phyloP scores from a whole-genome alignment of 2,113 vertebrate genomes.

The Leucosticte australis region DNA sequence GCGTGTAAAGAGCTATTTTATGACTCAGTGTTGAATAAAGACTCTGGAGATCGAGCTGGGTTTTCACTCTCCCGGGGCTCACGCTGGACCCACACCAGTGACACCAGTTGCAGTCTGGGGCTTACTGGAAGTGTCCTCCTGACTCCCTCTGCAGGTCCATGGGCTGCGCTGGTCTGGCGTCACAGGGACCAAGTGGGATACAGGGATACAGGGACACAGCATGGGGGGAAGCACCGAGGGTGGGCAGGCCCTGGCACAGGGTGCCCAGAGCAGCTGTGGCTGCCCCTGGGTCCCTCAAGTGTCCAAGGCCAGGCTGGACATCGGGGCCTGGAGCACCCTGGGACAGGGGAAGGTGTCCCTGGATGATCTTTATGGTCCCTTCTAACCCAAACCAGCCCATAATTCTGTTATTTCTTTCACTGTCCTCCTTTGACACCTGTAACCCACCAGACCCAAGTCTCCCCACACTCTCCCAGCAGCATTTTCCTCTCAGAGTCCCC shows the following conservation, averaged over 20 bases:
- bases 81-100: accelerated
- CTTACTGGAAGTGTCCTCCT: background rate
- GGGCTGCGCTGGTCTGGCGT: accelerated
- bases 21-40: slow-evolving; percentile 71
- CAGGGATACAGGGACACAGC: background rate
- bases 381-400: background rate
- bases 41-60: slow-evolving; percentile 17
- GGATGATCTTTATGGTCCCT: background rate
- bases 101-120: background rate
- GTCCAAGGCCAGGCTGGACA: accelerated
- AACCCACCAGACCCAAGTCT: accelerated
- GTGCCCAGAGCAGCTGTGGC: background rate
- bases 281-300: accelerated
- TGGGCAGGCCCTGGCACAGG: background rate
- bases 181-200: accelerated
- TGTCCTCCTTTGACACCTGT: background rate
- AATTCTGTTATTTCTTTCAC: background rate
- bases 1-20: slow-evolving; percentile 61
- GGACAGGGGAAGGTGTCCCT: background rate
- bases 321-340: background rate
- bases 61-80: background rate
- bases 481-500: background rate
- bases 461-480: accelerated
- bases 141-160: background rate
- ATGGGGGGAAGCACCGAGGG: background rate